Evolutionary conservation across 2,113 vertebrate genomes (phyloP).

Genomic region (Oryzias curvinotus): DNA sequence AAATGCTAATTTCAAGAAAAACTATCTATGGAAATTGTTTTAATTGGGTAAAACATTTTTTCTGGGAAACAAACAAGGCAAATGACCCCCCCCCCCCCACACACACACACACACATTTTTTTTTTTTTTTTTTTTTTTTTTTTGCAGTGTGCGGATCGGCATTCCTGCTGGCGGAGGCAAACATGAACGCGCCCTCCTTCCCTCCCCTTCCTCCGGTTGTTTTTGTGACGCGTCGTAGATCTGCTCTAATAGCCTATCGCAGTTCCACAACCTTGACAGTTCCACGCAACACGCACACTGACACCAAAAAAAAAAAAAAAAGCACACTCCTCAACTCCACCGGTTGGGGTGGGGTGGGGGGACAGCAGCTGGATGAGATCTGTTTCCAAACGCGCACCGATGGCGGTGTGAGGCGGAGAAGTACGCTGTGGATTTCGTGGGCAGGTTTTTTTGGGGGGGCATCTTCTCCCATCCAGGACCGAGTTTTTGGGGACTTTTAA

Average conservation of each 20-base stretch:
- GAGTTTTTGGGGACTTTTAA: slow-evolving; percentile 11
- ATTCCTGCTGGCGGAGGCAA: slow-evolving; percentile 24
- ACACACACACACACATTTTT: no score
- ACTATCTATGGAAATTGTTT: no score
- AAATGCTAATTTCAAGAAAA: no score
- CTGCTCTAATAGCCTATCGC: slow-evolving; percentile 27
- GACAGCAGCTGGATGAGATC: slow-evolving; percentile 55
- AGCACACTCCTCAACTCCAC: slow-evolving; percentile 35
- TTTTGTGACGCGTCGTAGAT: slow-evolving; percentile 38
- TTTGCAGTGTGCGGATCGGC: slow-evolving; percentile 51
- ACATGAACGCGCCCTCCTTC: slow-evolving; percentile 31
- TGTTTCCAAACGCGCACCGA: slow-evolving; percentile 68
- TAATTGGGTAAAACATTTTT: no score
- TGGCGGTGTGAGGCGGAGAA: slow-evolving; percentile 60
- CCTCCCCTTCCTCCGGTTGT: slow-evolving; percentile 21
- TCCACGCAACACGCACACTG: not conserved
- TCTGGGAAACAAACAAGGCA: no score
- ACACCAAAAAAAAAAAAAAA: slow-evolving; percentile 23
- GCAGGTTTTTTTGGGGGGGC: not conserved
- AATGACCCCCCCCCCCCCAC: no score
- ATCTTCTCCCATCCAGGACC: slow-evolving; percentile 20
- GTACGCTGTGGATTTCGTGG: slow-evolving; percentile 45
- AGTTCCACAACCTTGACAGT: slow-evolving; percentile 31
- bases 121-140: slow-evolving; percentile 12
- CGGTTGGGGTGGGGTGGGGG: slow-evolving; percentile 21